Percentiles rank a stretch among this genome's conserved stretches.
Evolutionary conservation across 2,888 invertebrate species (phyloP).

Genomic region (Eledona agricola): DNA sequence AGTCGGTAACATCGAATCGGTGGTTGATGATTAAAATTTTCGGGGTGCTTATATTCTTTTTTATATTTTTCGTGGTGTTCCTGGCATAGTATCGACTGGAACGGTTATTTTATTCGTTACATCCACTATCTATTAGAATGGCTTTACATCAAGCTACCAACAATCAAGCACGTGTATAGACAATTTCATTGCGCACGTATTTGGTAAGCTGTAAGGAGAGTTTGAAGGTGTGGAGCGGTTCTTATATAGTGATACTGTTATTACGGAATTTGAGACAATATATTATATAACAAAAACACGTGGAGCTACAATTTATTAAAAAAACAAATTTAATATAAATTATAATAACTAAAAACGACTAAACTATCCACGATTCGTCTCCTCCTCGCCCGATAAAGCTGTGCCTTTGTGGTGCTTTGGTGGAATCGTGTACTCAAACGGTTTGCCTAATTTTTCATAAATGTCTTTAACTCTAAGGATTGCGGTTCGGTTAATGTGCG

Average conservation of each 20-base stretch:
- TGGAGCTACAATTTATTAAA: constrained; percentile 21
- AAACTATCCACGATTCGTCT: constrained; percentile 32
- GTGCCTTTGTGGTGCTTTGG: constrained; percentile 52
- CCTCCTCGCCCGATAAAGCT: constrained; percentile 50
- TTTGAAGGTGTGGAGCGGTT: too few relatives aligned
- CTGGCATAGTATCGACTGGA: constrained; percentile 68
- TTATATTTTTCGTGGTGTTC: constrained; percentile 98
- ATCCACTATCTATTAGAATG: constrained; percentile 25
- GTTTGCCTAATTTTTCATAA: constrained; percentile 66
- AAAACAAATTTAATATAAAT: constrained; percentile 28
- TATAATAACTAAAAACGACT: constrained; percentile 33
- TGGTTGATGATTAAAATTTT: constrained; percentile 99
- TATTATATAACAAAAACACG: too few relatives aligned
- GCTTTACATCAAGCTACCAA: too few relatives aligned
- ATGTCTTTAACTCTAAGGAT: constrained; percentile 67
- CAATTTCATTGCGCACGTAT: too few relatives aligned
- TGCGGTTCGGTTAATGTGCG: constrained; percentile 70
- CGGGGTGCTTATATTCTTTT: constrained; percentile 97
- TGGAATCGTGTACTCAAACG: constrained; percentile 69
- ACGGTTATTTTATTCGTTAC: constrained; percentile 18
- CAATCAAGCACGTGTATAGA: too few relatives aligned
- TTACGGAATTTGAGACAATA: too few relatives aligned
- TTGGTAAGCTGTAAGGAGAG: too few relatives aligned
- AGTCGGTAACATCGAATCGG: constrained; percentile 94
- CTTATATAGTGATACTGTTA: too few relatives aligned